phyloP scores from a whole-genome alignment of 2,113 vertebrate genomes.

The Bufo gargarizans region DNA sequence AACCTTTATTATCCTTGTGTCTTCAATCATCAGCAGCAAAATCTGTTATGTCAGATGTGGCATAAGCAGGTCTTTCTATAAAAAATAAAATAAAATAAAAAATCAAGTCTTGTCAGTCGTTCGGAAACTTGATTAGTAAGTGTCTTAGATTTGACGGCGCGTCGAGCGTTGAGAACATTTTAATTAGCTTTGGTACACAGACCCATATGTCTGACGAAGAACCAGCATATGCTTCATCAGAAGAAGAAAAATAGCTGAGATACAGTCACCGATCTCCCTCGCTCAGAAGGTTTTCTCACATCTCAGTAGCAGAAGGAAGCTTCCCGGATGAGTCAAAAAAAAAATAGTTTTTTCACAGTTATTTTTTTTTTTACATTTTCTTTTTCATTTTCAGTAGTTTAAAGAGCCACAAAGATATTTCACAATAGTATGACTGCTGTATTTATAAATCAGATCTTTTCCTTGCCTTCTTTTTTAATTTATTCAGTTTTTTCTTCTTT shows the following conservation, averaged over 20 bases:
- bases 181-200: slow-evolving; percentile 55
- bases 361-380: not conserved
- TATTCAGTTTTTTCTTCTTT: not conserved
- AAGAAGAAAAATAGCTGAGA: not conserved
- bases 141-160: slow-evolving; percentile 27
- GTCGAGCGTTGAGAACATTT: slow-evolving; percentile 18
- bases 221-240: slow-evolving; percentile 28
- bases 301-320: not conserved
- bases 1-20: not conserved
- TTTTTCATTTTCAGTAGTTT: not conserved
- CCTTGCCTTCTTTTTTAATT: not conserved
- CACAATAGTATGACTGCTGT: not conserved
- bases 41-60: slow-evolving; percentile 39
- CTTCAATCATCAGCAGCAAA: slow-evolving; percentile 37
- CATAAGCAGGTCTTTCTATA: not conserved
- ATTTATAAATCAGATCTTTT: not conserved
- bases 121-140: slow-evolving; percentile 27
- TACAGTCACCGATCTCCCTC: not conserved
- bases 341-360: not conserved
- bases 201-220: slow-evolving; percentile 37
- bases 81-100: not conserved
- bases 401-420: not conserved
- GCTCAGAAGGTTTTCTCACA: not conserved
- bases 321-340: not conserved
- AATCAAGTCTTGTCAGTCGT: not conserved